Base-by-base conservation (phyloP, 1,140 invertebrate species). In the Colletes latitarsis region DNA sequence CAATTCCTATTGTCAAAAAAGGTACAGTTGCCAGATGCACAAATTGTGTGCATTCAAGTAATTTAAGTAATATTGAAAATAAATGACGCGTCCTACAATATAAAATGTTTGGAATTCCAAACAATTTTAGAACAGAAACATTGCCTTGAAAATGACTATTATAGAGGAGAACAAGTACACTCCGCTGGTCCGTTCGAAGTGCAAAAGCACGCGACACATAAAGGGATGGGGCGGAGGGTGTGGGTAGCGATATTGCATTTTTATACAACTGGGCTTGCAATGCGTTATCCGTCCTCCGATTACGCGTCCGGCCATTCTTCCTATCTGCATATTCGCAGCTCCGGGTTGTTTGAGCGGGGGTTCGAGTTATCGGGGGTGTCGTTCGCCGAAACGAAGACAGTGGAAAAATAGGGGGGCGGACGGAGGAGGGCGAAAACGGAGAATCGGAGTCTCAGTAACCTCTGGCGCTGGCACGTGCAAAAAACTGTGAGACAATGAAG, bases 401-500 rank as follows among this genome's bases (percentile, higher is more conserved):
- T n/a, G 15, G 19, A 0, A 19, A 14, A 3, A 1, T 0, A 1
- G 4, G 1, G 68, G 0, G 1, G 43, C 0, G 3, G 19, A 1
- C 0, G 0, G 5, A 4, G 5, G 6, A 3, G 72, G 46, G 60
- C 6, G 6, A 39, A 30, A 17, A 21, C 39, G 49, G 9, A 6
- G 60, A 58, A 55, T 52, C 19, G 64, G 9, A 75, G 46, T 21
- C 55, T 19, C 14, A 8, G 73, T 77, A 77, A 77, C 73, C 73
- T 81, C 66, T 77, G 52, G 19, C 19, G 57, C 49, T 77, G 66
- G 57, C 66, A 70, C 63, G 73, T 77, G 79, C n/a, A 77, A 77
- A 76, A 55, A 81, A 53, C 49, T 68, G 60, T 4, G 12, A 43
- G 64, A 82, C 76, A 82, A 82, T 82, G 60, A 77, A 69, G 70